A percentile compares a stretch with the other conserved stretches of the same genome.
Evolutionary conservation across 2,797 vertebrate species (phyloP).

Genomic region (Merluccius polli): DNA sequence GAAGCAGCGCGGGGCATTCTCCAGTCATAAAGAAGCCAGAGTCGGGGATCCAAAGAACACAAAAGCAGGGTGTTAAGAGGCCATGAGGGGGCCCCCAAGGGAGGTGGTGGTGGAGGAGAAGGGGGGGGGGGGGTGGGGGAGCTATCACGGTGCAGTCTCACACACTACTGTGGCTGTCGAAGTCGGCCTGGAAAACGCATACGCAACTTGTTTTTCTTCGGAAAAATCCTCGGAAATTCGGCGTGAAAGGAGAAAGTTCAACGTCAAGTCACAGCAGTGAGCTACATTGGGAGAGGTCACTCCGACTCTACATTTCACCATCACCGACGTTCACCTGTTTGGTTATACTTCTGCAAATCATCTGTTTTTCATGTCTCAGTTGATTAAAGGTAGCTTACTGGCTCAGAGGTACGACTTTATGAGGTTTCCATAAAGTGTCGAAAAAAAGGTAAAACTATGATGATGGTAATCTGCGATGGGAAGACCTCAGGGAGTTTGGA

Average conservation of each 20-base stretch:
- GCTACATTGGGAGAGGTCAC: slow-evolving; percentile 63
- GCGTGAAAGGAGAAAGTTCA: slow-evolving; percentile 70
- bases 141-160: slow-evolving; percentile 51
- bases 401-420: slow-evolving; percentile 20
- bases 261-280: slow-evolving; percentile 94
- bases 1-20: slow-evolving; percentile 67
- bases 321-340: slow-evolving; percentile 34
- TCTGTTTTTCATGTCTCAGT: neutral
- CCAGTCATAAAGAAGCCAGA: slow-evolving; percentile 72
- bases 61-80: neutral
- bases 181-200: slow-evolving; percentile 13
- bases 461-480: slow-evolving; percentile 61
- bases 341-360: neutral
- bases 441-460: slow-evolving; percentile 20
- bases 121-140: slow-evolving; percentile 48
- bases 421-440: neutral
- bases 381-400: neutral
- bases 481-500: slow-evolving; percentile 58
- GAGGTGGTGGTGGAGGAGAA: slow-evolving; percentile 21
- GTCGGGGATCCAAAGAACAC: slow-evolving; percentile 45
- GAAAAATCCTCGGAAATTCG: neutral
- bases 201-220: neutral
- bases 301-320: slow-evolving; percentile 53
- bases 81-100: neutral
- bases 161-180: slow-evolving; percentile 79